Evolutionary conservation across 2,113 vertebrate genomes (phyloP).

Genomic region (Struthio camelus): DNA sequence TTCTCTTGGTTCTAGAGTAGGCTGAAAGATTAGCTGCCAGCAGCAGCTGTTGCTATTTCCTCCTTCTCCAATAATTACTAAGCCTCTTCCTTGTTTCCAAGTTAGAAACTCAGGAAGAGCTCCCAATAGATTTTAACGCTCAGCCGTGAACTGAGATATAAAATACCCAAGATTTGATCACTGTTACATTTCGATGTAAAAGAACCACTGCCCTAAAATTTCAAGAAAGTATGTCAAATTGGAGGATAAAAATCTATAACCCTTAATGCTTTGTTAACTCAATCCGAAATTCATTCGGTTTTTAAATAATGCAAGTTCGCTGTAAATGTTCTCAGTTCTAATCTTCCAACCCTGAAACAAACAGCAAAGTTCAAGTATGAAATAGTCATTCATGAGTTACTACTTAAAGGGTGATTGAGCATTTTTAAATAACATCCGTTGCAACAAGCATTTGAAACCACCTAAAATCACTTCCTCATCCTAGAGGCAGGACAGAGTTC

Average conservation of each 20-base stretch:
- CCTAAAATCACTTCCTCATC: not conserved
- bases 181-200: not conserved
- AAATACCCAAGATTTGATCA: rapidly evolving
- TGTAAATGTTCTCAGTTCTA: not conserved
- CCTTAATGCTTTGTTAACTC: not conserved
- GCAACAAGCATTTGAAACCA: not conserved
- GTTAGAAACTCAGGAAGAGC: not conserved
- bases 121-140: not conserved
- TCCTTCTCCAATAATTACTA: not conserved
- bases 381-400: not conserved
- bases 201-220: not conserved
- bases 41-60: not conserved
- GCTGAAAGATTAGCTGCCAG: not conserved
- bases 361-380: not conserved
- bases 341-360: not conserved
- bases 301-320: not conserved
- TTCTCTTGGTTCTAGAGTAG: not conserved
- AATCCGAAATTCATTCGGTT: not conserved
- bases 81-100: not conserved
- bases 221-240: not conserved
- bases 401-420: not conserved
- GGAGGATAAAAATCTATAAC: not conserved
- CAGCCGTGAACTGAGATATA: not conserved
- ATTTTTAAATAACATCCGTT: not conserved
- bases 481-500: not conserved